phyloP scores from a whole-genome alignment of 2,888 invertebrate species.

The Chrysomela aeneicollis region DNA sequence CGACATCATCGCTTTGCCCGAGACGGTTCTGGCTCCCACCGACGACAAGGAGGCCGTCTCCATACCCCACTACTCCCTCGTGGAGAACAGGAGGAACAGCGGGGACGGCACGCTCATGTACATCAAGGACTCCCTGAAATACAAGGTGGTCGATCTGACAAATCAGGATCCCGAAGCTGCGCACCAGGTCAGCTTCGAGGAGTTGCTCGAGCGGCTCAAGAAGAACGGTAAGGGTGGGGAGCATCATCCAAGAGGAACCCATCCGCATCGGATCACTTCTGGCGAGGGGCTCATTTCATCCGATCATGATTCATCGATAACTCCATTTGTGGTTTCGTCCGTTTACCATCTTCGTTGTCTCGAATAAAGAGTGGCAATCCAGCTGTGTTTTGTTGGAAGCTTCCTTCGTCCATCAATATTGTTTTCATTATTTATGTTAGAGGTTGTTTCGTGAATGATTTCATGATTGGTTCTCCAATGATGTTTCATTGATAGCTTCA shows the following conservation, averaged over 20 bases:
- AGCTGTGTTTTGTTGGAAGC: too few species aligned
- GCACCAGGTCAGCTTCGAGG: conserved; percentile 47
- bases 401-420: too few species aligned
- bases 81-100: conserved; percentile 50
- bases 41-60: conserved; percentile 51
- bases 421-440: too few species aligned
- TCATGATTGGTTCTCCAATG: too few species aligned
- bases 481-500: too few species aligned
- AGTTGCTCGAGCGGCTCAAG: conserved; percentile 49
- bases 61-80: conserved; percentile 52
- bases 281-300: background rate
- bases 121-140: conserved; percentile 53
- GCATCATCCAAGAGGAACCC: conserved; percentile 20
- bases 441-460: too few species aligned
- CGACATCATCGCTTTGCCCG: conserved; percentile 52
- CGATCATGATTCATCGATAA: background rate
- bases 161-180: conserved; percentile 44
- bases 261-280: background rate
- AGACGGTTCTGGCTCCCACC: conserved; percentile 50
- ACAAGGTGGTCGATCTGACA: conserved; percentile 52
- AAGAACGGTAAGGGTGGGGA: conserved; percentile 42
- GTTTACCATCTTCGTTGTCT: background rate
- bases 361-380: too few species aligned
- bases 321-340: background rate
- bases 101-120: conserved; percentile 52